Evolutionary conservation across 2,888 invertebrate species (phyloP).

Genomic region (Anaspis maculata): DNA sequence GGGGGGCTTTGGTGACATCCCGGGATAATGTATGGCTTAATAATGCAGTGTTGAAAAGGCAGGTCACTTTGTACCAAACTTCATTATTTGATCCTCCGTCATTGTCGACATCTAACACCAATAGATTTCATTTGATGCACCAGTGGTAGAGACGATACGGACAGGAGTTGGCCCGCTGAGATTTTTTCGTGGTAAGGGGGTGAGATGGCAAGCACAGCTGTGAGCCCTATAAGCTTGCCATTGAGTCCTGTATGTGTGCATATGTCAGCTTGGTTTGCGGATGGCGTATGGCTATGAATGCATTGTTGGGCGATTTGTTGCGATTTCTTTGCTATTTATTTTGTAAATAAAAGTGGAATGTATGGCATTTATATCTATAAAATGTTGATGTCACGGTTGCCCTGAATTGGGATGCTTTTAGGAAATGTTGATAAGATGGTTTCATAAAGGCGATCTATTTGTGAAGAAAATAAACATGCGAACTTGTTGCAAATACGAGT

Average conservation of each 20-base stretch:
- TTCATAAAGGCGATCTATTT: too few relatives aligned
- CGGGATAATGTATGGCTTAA: constrained; percentile 43
- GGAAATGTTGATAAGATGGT: too few relatives aligned
- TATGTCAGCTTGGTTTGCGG: constrained; percentile 38
- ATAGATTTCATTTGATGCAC: constrained; percentile 22
- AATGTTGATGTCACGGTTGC: constrained; percentile 27
- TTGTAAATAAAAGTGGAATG: constrained; percentile 32
- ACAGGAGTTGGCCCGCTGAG: constrained; percentile 14
- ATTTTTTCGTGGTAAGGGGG: constrained; percentile 31
- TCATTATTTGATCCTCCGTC: constrained; percentile 42
- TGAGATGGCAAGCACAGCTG: constrained; percentile 37
- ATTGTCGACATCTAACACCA: constrained; percentile 27
- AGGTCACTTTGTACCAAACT: constrained; percentile 44
- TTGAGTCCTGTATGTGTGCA: constrained; percentile 40
- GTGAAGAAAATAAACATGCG: too few relatives aligned
- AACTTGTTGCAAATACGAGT: too few relatives aligned
- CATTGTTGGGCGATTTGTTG: constrained; percentile 37
- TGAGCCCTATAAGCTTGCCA: constrained; percentile 34
- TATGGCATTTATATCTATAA: constrained; percentile 23
- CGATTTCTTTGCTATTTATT: constrained; percentile 33
- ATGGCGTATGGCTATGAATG: constrained; percentile 30
- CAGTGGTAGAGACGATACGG: constrained; percentile 2
- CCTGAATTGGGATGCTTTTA: too few relatives aligned
- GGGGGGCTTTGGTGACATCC: constrained; percentile 36
- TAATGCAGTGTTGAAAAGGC: constrained; percentile 45